phyloP scores from a whole-genome alignment of 2,113 vertebrate species.

The Heterotis niloticus region DNA sequence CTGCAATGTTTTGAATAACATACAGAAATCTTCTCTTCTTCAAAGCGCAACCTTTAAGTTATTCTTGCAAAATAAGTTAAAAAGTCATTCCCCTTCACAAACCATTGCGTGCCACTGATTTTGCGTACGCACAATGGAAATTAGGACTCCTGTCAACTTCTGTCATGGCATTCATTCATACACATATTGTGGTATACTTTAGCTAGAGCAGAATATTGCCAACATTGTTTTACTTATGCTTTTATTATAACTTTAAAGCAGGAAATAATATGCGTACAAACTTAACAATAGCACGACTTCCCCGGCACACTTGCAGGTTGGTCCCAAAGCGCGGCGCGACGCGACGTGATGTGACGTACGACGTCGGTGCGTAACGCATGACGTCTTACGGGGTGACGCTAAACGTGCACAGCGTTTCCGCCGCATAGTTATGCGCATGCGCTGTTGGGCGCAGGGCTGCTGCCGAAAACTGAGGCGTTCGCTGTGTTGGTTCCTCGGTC shows the following conservation, averaged over 20 bases:
- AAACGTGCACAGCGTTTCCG: constrained; percentile 10
- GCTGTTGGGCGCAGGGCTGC: background rate
- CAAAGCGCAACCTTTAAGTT: constrained; percentile 58
- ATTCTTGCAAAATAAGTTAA: too few relatives aligned
- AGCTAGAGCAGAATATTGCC: background rate
- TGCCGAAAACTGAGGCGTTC: background rate
- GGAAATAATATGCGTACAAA: too few relatives aligned
- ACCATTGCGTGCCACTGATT: background rate
- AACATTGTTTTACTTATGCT: background rate
- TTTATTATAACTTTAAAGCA: too few relatives aligned
- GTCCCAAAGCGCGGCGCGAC: too few relatives aligned
- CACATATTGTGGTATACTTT: background rate
- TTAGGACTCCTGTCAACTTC: too few relatives aligned
- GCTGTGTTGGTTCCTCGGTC: background rate
- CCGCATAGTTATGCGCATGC: constrained; percentile 13
- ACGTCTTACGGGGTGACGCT: too few relatives aligned
- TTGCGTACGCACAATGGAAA: background rate
- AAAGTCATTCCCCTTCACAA: too few relatives aligned
- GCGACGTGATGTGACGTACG: too few relatives aligned
- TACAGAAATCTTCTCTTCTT: constrained; percentile 54
- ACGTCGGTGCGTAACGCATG: too few relatives aligned
- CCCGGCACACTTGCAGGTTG: too few relatives aligned
- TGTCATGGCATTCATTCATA: background rate
- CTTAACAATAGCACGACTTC: too few relatives aligned
- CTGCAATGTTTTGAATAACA: constrained; percentile 84